Conservation (phyloP, 1,140 invertebrate species). For the Drosophila seguyi region DNA sequence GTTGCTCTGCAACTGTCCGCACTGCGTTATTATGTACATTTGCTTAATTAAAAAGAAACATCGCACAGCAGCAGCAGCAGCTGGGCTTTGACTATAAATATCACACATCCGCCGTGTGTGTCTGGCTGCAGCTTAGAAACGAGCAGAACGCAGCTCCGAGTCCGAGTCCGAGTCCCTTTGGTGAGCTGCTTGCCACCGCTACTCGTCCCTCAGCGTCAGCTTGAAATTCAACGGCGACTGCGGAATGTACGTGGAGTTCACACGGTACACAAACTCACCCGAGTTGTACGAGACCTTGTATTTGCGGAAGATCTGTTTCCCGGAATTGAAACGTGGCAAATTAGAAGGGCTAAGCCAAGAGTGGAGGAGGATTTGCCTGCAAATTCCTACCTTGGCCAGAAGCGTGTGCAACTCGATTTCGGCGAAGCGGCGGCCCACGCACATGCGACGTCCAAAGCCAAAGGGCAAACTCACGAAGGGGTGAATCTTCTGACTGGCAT, state of each 20-base stretch:
- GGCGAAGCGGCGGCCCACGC: slow-evolving; percentile 92
- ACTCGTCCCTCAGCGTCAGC: slow-evolving; percentile 83
- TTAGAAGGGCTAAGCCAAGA: slow-evolving; percentile 4
- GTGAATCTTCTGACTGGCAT: slow-evolving; percentile 86
- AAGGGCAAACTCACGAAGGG: slow-evolving; percentile 93
- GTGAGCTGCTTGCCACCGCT: slow-evolving; percentile 44
- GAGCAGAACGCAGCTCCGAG: not conserved
- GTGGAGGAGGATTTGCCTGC: not conserved
- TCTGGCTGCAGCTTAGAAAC: slow-evolving; percentile 35
- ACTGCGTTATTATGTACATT: slow-evolving; percentile 59
- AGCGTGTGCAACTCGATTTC: slow-evolving; percentile 92
- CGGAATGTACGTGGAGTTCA: slow-evolving; percentile 90
- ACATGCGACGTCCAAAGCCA: slow-evolving; percentile 93
- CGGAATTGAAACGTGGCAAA: slow-evolving; percentile 42
- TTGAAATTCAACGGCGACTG: slow-evolving; percentile 89
- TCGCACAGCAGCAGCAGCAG: slow-evolving; percentile 23
- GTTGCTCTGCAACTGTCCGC: slow-evolving; percentile 1
- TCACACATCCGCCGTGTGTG: slow-evolving; percentile 69
- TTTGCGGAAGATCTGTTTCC: slow-evolving; percentile 88
- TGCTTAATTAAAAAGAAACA: slow-evolving; percentile 70
- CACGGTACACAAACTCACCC: slow-evolving; percentile 88
- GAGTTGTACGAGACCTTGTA: slow-evolving; percentile 89
- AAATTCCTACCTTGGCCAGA: slow-evolving; percentile 86
- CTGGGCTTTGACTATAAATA: slow-evolving; percentile 64
- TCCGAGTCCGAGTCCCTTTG: slow-evolving; percentile 1